Conservation (phyloP, 2,888 invertebrate genomes). For the Hofmannophila pseudospretella region DNA sequence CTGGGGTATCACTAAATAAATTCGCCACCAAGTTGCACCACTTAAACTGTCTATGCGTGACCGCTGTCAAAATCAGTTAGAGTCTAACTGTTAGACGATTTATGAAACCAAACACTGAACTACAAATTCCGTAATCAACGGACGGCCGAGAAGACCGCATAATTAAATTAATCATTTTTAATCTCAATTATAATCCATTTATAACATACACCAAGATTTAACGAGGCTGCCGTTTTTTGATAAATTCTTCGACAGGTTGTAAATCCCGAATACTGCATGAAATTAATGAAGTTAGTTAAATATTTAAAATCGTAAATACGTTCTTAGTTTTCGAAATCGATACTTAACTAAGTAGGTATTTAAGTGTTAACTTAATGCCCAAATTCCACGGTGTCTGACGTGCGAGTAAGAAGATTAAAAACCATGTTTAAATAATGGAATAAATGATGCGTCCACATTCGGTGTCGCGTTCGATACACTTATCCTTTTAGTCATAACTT, state of each 20-base stretch:
- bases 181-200: slow-evolving; percentile 26
- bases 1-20: not conserved
- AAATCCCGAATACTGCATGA: no score
- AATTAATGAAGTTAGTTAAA: no score
- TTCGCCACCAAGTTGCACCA: slow-evolving; percentile 10
- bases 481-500: slow-evolving; percentile 62
- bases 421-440: slow-evolving; percentile 40
- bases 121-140: slow-evolving; percentile 17
- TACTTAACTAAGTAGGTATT: no score
- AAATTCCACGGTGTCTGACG: no score
- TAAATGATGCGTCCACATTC: slow-evolving; percentile 42
- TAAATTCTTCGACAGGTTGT: no score
- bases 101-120: slow-evolving; percentile 13
- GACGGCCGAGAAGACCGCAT: slow-evolving; percentile 12
- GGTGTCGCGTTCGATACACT: slow-evolving; percentile 38
- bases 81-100: no score
- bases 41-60: slow-evolving; percentile 13
- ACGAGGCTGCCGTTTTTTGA: no score
- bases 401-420: slow-evolving; percentile 13
- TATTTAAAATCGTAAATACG: no score
- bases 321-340: no score
- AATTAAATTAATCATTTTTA: slow-evolving; percentile 14
- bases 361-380: no score
- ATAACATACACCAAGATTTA: slow-evolving; percentile 14
- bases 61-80: slow-evolving; percentile 17